Conservation (phyloP, 2,888 invertebrate species). For the Drosophila yooni region DNA sequence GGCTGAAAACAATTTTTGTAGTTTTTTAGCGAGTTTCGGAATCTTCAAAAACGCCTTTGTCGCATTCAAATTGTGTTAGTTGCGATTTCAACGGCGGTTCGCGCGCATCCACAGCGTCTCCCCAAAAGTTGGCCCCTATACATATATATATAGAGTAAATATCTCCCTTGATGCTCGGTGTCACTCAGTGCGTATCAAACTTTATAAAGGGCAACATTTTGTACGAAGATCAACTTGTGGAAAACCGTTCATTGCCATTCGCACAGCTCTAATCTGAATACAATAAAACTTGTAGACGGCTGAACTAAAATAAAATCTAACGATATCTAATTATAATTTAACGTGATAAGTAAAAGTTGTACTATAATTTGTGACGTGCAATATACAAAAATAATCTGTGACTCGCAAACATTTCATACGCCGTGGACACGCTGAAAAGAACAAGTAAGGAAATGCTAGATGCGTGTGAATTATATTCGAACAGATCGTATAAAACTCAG, state of each 20-base stretch:
- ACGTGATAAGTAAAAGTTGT: conserved; percentile 43
- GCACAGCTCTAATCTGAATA: conserved; percentile 27
- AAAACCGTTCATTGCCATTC: conserved; percentile 10
- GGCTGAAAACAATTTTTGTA: conserved; percentile 60
- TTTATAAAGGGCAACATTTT: conserved; percentile 15
- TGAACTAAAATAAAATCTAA: conserved; percentile 35
- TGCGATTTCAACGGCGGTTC: conserved; percentile 61
- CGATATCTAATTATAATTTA: conserved; percentile 24
- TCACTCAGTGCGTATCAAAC: conserved; percentile 43
- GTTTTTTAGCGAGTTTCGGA: conserved; percentile 61
- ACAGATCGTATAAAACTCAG: not conserved
- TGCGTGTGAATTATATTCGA: not conserved
- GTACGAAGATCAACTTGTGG: conserved; percentile 1
- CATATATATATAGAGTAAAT: not conserved
- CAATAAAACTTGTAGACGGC: conserved; percentile 21
- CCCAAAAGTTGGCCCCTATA: conserved; percentile 9
- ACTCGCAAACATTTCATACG: conserved; percentile 33
- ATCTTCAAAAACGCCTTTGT: conserved; percentile 71
- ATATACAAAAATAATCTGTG: conserved; percentile 43
- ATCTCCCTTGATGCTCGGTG: conserved; percentile 7
- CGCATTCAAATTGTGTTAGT: conserved; percentile 65
- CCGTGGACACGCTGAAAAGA: not conserved
- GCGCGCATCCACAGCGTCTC: conserved; percentile 48
- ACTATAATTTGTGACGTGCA: conserved; percentile 15
- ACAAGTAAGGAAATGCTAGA: conserved; percentile 20